Evolutionary conservation across 37 sponge, comb jelly and placozoan species (phyloP).

Genomic region (Mnemiopsis leidyi): DNA sequence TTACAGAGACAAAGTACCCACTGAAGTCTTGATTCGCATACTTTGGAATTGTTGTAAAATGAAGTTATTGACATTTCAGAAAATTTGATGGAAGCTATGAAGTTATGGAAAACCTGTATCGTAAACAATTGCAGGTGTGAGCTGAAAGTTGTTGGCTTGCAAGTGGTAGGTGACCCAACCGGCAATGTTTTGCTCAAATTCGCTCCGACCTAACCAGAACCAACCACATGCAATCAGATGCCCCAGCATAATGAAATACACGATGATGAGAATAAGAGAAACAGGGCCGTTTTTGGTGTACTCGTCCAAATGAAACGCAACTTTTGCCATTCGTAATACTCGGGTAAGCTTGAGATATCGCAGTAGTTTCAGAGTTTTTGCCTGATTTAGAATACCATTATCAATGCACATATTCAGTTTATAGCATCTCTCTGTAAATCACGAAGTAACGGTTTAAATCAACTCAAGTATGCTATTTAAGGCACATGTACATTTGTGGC

Average conservation of each 20-base stretch:
- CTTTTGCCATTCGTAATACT: neutral
- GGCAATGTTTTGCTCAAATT: neutral
- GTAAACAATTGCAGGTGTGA: neutral
- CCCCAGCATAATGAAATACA: neutral
- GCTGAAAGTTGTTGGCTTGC: neutral
- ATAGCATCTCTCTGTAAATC: too few species aligned
- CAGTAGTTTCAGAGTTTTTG: neutral
- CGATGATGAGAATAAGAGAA: neutral
- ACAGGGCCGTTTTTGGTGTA: conserved; percentile 17
- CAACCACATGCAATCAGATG: neutral
- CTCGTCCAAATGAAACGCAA: neutral
- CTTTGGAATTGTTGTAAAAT: too few species aligned
- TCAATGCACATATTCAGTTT: too few species aligned
- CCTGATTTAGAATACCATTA: too few species aligned
- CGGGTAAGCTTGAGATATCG: neutral
- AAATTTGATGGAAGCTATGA: too few species aligned
- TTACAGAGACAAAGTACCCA: too few species aligned
- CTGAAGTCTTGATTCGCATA: too few species aligned
- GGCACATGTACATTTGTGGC: too few species aligned
- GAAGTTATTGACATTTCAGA: too few species aligned
- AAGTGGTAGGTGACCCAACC: neutral
- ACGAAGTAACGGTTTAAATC: too few species aligned
- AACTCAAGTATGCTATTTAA: too few species aligned
- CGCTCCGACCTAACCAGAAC: neutral
- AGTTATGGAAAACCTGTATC: neutral